Evolutionary conservation across 2,888 invertebrate species (phyloP), one percentile per base, ranked within the genome.

Genomic region (Mythimna albipuncta): DNA sequence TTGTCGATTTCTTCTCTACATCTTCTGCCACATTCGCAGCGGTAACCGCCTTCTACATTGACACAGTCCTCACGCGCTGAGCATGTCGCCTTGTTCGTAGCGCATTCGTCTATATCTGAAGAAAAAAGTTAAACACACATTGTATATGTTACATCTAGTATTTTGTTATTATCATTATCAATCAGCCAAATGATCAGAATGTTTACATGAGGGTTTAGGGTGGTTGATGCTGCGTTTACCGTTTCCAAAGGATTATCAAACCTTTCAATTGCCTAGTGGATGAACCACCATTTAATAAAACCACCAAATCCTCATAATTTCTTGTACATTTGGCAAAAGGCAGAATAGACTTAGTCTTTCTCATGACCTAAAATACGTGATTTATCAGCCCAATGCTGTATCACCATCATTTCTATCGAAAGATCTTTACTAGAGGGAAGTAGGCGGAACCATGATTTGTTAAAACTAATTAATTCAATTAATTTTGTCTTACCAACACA

Each of bases 101-200:
- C 92, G 86, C 98, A 99, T 89, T 99, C 99, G 91, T 99, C 97
- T 58, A 98, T 96, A 92, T 99, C 99, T 98, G 87, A 5, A 61
- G 65, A 55, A n/a, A 55, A 32, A 3, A 1, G n/a, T 52, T 35
- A 64, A 38, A 6, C 7, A 38, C 2, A 6, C 47, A 4, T 32
- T 32, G 32, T 32, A 5, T 11, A 21, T 0, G 21, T 21, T 21
- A 21, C 13, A 5, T 21, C 26, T 26, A 38, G 2, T 16, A 19
- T 50, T 50, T 6, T 50, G 13, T 16, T 9, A 16, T 16, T 19
- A 50, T 47, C 13, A 47, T 47, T 13, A 50, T 50, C 50, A 50
- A 19, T 6, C 19, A 7, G 6, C 50, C 50, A 50, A 19, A 21
- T 2, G 21, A 21, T 10, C 26, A 26, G 26, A 26, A 26, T 0